These are phyloP conservation scores for Mnemiopsis leidyi DNA, from an alignment of 37 sponge, comb jelly and placozoan species.

Conservation along the genomic window DNA sequence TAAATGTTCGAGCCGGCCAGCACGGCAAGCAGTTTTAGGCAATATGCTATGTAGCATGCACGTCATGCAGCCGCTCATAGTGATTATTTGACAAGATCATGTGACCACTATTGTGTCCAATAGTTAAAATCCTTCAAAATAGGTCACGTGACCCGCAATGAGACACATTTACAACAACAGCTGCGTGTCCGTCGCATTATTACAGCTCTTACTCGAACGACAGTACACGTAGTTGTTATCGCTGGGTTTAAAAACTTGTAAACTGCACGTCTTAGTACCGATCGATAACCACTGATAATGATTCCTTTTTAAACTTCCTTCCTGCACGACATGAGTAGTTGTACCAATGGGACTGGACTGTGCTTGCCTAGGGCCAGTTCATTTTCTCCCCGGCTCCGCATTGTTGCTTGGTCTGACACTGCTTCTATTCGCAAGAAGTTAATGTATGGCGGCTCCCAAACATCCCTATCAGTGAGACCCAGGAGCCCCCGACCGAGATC, in stretches of 20 bases:
- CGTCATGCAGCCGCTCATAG: background rate
- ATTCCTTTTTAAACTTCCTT: background rate
- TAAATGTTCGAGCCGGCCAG: background rate
- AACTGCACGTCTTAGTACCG: background rate
- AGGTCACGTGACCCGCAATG: background rate
- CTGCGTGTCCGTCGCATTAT: background rate
- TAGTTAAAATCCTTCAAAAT: background rate
- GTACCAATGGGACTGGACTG: background rate
- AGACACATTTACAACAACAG: background rate
- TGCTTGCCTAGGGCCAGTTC: conserved; percentile 6
- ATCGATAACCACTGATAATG: background rate
- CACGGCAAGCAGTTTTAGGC: background rate
- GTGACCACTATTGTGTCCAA: background rate
- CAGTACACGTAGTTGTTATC: background rate
- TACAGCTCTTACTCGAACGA: background rate
- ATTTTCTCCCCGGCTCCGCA: background rate
- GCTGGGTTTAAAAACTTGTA: background rate
- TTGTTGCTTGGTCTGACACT: conserved; percentile 27
- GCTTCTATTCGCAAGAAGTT: conserved; percentile 6
- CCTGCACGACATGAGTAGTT: background rate
- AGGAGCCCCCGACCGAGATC: background rate
- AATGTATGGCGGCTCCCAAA: conserved; percentile 31
- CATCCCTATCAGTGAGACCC: background rate
- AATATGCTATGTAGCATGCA: background rate
- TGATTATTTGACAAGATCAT: background rate